A percentile compares a stretch with the other conserved stretches of the same genome.
phyloP scores from a whole-genome alignment of 1,140 invertebrate genomes.

The Atta cephalotes region DNA sequence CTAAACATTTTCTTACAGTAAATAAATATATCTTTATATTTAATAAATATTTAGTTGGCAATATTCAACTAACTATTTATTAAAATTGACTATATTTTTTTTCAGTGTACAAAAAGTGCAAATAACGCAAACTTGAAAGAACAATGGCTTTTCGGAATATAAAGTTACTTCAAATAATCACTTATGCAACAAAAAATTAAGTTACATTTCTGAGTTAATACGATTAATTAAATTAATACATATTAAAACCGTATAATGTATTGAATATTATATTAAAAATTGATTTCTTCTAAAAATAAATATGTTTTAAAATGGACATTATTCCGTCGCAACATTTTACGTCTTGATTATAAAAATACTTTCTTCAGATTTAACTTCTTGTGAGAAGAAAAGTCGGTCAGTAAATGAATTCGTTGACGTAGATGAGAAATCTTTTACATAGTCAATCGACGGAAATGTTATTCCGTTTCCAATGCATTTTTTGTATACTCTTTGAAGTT shows the following conservation, averaged over 20 bases:
- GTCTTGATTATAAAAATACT: constrained; percentile 1
- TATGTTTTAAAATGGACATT: neutral
- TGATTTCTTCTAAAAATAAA: neutral
- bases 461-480: constrained; percentile 3
- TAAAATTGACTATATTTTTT: too few relatives aligned
- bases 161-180: too few relatives aligned
- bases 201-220: neutral
- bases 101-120: too few relatives aligned
- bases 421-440: neutral
- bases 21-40: too few relatives aligned
- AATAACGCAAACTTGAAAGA: too few relatives aligned
- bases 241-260: neutral
- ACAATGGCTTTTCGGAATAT: too few relatives aligned
- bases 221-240: neutral
- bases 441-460: constrained; percentile 19
- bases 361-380: constrained; percentile 9
- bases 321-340: neutral
- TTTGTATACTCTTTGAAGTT: constrained; percentile 42
- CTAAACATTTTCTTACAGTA: too few relatives aligned
- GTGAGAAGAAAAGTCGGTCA: constrained; percentile 1
- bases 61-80: too few relatives aligned
- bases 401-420: constrained; percentile 6
- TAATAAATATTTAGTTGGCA: too few relatives aligned
- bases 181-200: too few relatives aligned
- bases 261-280: neutral